Percentiles rank a stretch among this genome's conserved stretches.
phyloP scores from a whole-genome alignment of 2,888 invertebrate species.

The Caradrina clavipalpis region DNA sequence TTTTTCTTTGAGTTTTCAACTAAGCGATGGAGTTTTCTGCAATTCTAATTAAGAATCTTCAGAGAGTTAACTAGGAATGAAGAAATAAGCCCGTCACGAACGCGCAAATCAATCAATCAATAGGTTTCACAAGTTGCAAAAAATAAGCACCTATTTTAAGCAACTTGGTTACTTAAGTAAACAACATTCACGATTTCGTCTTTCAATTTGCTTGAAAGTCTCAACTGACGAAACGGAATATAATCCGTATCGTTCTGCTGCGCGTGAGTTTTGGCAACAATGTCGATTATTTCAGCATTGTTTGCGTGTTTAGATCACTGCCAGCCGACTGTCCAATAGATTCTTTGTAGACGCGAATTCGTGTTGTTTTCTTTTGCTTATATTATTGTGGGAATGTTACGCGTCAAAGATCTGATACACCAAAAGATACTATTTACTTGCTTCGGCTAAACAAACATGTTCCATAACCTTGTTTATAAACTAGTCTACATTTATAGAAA shows the following conservation, averaged over 20 bases:
- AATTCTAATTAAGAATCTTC: too few species aligned
- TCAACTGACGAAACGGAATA: slow-evolving; percentile 9
- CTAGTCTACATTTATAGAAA: slow-evolving; percentile 20
- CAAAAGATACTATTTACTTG: neutral
- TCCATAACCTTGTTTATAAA: neutral
- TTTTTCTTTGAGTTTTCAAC: neutral
- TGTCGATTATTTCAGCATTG: slow-evolving; percentile 46
- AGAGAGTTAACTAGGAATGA: too few species aligned
- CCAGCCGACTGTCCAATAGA: slow-evolving; percentile 28
- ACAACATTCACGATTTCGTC: slow-evolving; percentile 19
- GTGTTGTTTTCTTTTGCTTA: slow-evolving; percentile 19
- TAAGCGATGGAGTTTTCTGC: neutral
- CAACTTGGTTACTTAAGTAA: slow-evolving; percentile 6
- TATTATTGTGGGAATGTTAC: slow-evolving; percentile 11
- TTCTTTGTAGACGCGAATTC: slow-evolving; percentile 33
- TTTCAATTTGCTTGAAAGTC: slow-evolving; percentile 15
- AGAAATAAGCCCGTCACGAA: too few species aligned
- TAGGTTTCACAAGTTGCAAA: neutral
- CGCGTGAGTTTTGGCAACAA: slow-evolving; percentile 59
- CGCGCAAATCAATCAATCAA: too few species aligned
- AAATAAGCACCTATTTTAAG: neutral
- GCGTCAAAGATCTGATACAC: neutral
- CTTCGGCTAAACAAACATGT: neutral
- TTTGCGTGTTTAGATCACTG: slow-evolving; percentile 44
- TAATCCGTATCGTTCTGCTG: slow-evolving; percentile 37